Base-by-base conservation (phyloP, 92 coral and sea anemone species). In the Isaurus tuberculatus region DNA sequence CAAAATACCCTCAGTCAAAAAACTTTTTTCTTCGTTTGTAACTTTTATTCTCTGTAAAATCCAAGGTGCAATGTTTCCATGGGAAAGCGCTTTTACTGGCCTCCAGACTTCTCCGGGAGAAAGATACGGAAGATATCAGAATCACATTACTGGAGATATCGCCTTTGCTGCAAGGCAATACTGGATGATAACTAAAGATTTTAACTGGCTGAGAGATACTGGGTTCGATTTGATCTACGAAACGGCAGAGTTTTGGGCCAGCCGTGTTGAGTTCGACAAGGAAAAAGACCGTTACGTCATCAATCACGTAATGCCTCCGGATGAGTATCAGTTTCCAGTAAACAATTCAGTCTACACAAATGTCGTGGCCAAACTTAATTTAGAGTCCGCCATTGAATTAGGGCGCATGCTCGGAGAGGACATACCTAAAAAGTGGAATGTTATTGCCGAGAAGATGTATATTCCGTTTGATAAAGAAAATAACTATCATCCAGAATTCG, bases 251-350 rank as follows among this genome's bases (percentile, higher is more conserved):
- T 93, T 64, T 90, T 93, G 97, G 97, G 89, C 97, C 63, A 93
- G 97, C 79, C 84, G 97, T 44, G 97, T 91, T 13, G 79, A 84
- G 29, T 93, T 83, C 70, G 91, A 89, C 73, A 61, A 79, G 9
- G 60, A 77, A 48, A 81, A 86, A 1, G 86, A 81, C 4, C 79
- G 81, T 57, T 93, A 91, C 90, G 91, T 89, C 86, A 93, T 93
- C 85, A 88, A 89, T 32, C 86, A 93, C 91, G 97, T 93, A 67
- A 93, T 93, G 97, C 94, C 97, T 4, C 97, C 97, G 34, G 97
- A 93, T 81, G 97, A 93, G 86, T 93, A 93, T 75, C 97, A 93
- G 79, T 93, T 80, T 53, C 97, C 97, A 14, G 97, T 93, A 68
- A 88, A 93, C 61, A 93, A 93, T 58, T 93, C 97, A 14, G 87